Conservation (phyloP, 1,140 invertebrate genomes). For the Drosophila ananassae region DNA sequence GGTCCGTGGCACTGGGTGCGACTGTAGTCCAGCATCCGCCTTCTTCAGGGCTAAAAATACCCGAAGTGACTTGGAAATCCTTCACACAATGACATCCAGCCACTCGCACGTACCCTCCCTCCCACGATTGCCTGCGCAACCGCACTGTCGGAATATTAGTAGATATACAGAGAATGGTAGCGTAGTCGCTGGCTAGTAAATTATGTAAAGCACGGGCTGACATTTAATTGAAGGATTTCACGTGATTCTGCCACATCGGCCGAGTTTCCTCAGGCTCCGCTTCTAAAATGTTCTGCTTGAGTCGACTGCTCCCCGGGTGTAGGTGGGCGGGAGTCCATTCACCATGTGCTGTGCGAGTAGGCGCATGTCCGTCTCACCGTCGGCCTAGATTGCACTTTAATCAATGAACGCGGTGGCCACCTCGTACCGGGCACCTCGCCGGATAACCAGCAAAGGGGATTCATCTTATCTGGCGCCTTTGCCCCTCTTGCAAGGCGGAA, state of each 20-base stretch:
- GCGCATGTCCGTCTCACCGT: not conserved
- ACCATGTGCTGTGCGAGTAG: not conserved
- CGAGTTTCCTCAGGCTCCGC: not conserved
- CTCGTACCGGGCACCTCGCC: not conserved
- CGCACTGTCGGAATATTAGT: constrained; percentile 60
- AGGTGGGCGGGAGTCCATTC: not conserved
- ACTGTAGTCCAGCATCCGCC: constrained; percentile 28
- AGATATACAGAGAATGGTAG: constrained; percentile 45
- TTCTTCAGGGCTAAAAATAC: constrained; percentile 41
- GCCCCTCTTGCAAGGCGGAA: too few species aligned
- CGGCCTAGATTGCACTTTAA: constrained; percentile 23
- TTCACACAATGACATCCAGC: constrained; percentile 50
- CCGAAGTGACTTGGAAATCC: constrained; percentile 51
- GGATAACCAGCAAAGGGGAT: constrained; percentile 2
- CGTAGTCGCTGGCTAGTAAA: constrained; percentile 27
- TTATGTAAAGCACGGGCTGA: constrained; percentile 26
- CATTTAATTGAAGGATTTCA: constrained; percentile 4
- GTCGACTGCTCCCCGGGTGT: not conserved
- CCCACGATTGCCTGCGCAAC: constrained; percentile 52
- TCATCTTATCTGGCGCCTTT: too few species aligned
- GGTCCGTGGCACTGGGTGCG: not conserved
- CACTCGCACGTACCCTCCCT: constrained; percentile 19
- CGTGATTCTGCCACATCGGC: not conserved
- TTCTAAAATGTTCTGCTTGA: not conserved
- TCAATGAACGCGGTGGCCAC: constrained; percentile 21